A percentile compares a stretch with the other conserved stretches of the same genome.
These are phyloP conservation scores for Minunthozetes semirufus DNA, from an alignment of 2,888 invertebrate species.

Conservation along the genomic window DNA sequence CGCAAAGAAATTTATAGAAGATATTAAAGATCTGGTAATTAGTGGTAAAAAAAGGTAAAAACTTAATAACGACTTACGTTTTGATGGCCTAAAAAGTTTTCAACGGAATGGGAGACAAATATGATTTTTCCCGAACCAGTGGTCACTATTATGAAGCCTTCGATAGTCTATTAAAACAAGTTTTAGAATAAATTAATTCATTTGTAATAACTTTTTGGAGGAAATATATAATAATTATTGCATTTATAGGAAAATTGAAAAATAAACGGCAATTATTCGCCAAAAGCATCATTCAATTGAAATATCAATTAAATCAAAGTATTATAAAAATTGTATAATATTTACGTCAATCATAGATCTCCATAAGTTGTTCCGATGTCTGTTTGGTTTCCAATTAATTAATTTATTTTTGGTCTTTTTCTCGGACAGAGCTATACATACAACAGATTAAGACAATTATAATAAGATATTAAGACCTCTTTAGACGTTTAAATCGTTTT, in stretches of 20 bases:
- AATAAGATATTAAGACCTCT: too few relatives aligned
- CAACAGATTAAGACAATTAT: not conserved
- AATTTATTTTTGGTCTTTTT: conserved; percentile 19
- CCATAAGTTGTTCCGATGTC: not conserved
- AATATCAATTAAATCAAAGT: not conserved
- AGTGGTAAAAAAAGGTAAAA: not conserved
- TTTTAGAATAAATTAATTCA: not conserved
- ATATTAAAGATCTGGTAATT: not conserved
- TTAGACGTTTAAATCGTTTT: too few relatives aligned
- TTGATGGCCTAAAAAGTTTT: conserved; percentile 74
- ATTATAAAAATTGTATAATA: not conserved
- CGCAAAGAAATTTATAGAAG: too few relatives aligned
- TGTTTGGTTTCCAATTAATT: conserved; percentile 22
- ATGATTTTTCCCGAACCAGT: conserved; percentile 61
- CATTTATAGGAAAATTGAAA: too few relatives aligned
- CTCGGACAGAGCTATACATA: not conserved
- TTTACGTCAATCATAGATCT: conserved; percentile 30
- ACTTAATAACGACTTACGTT: conserved; percentile 56
- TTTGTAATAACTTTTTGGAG: not conserved
- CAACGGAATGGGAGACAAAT: conserved; percentile 73
- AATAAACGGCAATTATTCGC: too few relatives aligned
- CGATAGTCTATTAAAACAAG: conserved; percentile 51
- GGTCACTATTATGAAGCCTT: conserved; percentile 72
- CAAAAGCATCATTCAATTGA: too few relatives aligned
- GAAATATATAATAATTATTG: not conserved